Percentiles rank a stretch among this genome's conserved stretches.
phyloP scores from a whole-genome alignment of 2,888 invertebrate species.

The Meteorus cinctellus region DNA sequence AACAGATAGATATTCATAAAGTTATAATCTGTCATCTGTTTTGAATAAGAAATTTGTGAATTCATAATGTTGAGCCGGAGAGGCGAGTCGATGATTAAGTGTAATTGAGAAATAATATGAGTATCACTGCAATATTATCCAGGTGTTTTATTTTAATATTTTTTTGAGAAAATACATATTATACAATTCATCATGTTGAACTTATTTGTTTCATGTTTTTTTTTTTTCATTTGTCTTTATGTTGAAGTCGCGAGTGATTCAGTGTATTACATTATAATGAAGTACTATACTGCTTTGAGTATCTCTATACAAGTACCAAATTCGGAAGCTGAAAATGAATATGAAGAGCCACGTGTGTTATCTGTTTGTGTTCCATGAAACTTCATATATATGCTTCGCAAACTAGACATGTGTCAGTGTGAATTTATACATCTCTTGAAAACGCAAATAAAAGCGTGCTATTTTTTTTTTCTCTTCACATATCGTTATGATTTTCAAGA shows the following conservation, averaged over 20 bases:
- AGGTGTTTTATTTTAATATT: conserved; percentile 55
- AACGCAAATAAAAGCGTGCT: neutral
- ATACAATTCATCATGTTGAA: conserved; percentile 45
- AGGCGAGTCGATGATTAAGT: neutral
- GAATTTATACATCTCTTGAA: neutral
- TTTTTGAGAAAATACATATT: conserved; percentile 69
- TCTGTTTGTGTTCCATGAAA: neutral
- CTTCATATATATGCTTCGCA: neutral
- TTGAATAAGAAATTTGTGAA: no score
- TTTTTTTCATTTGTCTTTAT: conserved; percentile 38
- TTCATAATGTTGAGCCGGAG: no score
- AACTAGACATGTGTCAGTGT: neutral
- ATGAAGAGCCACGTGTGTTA: neutral
- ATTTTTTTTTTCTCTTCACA: neutral
- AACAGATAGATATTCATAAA: no score
- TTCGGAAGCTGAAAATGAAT: conserved; percentile 25
- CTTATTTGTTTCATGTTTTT: neutral
- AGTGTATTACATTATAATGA: conserved; percentile 48
- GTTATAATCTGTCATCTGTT: no score
- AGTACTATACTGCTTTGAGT: conserved; percentile 50
- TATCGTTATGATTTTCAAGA: neutral
- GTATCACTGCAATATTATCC: conserved; percentile 36
- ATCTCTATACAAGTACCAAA: conserved; percentile 45
- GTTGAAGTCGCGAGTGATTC: conserved; percentile 51
- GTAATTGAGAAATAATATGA: conserved; percentile 18